Evolutionary conservation across 2,888 invertebrate genomes (phyloP).

Genomic region (Euzophera pinguis): DNA sequence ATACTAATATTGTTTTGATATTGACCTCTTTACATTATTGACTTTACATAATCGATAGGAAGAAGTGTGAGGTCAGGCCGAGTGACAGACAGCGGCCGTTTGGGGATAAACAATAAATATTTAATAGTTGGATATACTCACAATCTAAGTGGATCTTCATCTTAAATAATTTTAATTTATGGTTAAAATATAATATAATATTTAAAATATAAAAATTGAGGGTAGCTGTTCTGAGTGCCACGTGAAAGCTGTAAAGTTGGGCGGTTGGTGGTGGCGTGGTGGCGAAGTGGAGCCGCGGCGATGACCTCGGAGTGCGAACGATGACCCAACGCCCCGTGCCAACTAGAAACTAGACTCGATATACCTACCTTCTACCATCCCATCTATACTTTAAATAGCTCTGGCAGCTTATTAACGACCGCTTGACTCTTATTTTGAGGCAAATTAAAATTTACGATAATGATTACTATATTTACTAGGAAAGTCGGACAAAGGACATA

Average conservation of each 20-base stretch:
- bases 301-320: conserved; percentile 67
- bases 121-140: not conserved
- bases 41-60: conserved; percentile 36
- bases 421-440: not conserved
- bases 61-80: conserved; percentile 23
- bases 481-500: no score
- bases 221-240: not conserved
- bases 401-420: conserved; percentile 3
- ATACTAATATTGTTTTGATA: conserved; percentile 63
- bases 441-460: not conserved
- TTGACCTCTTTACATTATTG: conserved; percentile 55
- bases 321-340: conserved; percentile 53
- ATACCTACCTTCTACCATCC: conserved; percentile 11
- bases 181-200: no score
- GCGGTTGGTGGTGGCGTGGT: conserved; percentile 17
- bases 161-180: no score
- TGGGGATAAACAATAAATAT: conserved; percentile 20
- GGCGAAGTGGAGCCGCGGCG: conserved; percentile 46
- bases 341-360: conserved; percentile 33
- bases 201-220: not conserved
- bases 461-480: not conserved
- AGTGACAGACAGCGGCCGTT: not conserved
- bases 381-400: not conserved
- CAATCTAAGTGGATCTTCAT: no score
- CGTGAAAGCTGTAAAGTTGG: conserved; percentile 44